Conservation (phyloP, 2,113 vertebrate genomes). For the Myrmecobius fasciatus region DNA sequence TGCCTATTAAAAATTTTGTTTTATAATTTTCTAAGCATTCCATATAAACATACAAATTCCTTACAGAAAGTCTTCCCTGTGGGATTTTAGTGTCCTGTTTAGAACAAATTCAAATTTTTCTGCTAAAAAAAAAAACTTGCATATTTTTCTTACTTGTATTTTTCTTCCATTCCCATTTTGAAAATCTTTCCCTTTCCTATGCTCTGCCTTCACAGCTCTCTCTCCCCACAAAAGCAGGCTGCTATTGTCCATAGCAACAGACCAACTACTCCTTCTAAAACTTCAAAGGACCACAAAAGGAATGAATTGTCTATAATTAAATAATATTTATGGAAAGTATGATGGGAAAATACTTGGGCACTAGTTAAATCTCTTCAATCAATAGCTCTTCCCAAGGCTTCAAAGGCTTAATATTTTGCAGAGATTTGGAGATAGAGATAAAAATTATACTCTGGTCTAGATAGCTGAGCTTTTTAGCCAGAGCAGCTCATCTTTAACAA, state of each 20-base stretch:
- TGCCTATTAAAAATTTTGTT: neutral
- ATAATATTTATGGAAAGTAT: neutral
- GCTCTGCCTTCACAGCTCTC: neutral
- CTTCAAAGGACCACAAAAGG: neutral
- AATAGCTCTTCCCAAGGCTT: neutral
- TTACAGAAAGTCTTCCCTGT: neutral
- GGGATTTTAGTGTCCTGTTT: neutral
- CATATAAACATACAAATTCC: neutral
- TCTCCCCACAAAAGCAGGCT: neutral
- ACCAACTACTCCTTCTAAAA: neutral
- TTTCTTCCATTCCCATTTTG: neutral
- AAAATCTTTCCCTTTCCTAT: neutral
- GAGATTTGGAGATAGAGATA: neutral
- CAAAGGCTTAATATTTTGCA: neutral
- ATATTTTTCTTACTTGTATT: neutral
- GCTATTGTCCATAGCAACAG: neutral
- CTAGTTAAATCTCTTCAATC: neutral
- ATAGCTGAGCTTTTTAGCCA: neutral
- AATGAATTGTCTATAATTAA: neutral
- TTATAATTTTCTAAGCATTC: neutral
- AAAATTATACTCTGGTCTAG: neutral
- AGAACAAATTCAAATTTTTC: neutral
- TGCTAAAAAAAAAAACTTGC: neutral
- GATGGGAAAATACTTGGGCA: neutral
- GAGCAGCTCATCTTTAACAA: neutral